Base-by-base conservation (phyloP, 2,797 vertebrate species). In the Danio aesculapii region DNA sequence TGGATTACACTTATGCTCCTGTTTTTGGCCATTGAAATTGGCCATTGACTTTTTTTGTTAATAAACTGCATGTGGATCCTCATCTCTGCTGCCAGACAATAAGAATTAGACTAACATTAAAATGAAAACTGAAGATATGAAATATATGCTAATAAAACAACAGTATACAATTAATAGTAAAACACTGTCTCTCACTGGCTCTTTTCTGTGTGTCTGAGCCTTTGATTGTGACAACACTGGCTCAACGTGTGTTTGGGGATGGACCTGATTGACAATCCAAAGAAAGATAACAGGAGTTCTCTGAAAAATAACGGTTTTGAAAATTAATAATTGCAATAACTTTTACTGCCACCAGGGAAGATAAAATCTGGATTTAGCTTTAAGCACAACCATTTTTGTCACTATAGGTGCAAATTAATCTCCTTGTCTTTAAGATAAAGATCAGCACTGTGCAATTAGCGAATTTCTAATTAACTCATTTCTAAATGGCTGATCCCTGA, bases 401-500 rank as follows among this genome's bases (percentile, higher is more conserved):
- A 72, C 52, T 30, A 30, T 30, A 30, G 30, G 10, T 44, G n/a
- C 16, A 72, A 46, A 58, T 58, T 2, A 8, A 61, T 52, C 46
- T 17, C 13, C 43, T n/a, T 46, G 12, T 50, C 17, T 61, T 73
- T 67, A 85, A 80, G 84, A 91, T 86, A 92, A 91, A 92, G 94
- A 95, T 95, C 95, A 95, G 87, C 84, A 87, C 75, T 79, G 82
- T 88, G 88, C 93, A 94, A 94, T 95, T 92, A 93, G 91, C 7
- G 92, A 94, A 95, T 94, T 94, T 94, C 88, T 92, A 94, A 96
- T 96, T 93, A 95, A 93, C 93, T 93, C 92, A 95, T 95, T 96
- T 94, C 92, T 91, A 91, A 82, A 66, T 79, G 91, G 92, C 92
- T 91, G 90, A 89, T 68, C 66, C 44, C 64, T 69, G 8, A 64